phyloP scores from a whole-genome alignment of 2,888 invertebrate genomes.

The Heliconius sara region DNA sequence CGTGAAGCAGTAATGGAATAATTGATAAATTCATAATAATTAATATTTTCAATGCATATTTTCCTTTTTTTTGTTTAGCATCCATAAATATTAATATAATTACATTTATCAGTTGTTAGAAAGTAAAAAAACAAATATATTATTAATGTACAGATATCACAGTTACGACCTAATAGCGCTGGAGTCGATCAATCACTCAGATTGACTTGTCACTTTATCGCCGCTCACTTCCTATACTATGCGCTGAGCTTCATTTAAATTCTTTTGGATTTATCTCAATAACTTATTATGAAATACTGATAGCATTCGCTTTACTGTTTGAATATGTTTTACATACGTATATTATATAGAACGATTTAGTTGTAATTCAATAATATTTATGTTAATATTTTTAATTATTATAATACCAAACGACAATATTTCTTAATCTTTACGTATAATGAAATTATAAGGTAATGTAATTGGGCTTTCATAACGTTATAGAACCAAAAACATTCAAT shows the following conservation, averaged over 20 bases:
- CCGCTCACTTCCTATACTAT: slow-evolving; percentile 39
- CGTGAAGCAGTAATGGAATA: too few species aligned
- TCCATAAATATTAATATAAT: not conserved
- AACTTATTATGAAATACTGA: slow-evolving; percentile 22
- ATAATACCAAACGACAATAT: too few species aligned
- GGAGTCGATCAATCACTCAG: slow-evolving; percentile 44
- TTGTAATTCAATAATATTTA: not conserved
- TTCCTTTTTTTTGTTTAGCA: too few species aligned
- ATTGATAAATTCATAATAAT: too few species aligned
- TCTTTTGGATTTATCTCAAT: slow-evolving; percentile 16
- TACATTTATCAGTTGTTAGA: slow-evolving; percentile 24
- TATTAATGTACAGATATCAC: slow-evolving; percentile 38
- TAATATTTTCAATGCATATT: too few species aligned
- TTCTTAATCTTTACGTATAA: too few species aligned
- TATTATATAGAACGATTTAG: not conserved
- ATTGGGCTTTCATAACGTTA: too few species aligned
- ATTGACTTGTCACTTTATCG: slow-evolving; percentile 47
- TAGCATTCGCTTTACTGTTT: not conserved
- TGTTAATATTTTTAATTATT: not conserved
- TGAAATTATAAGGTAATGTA: too few species aligned
- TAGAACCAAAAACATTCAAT: too few species aligned
- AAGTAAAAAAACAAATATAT: slow-evolving; percentile 26
- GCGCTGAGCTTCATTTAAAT: slow-evolving; percentile 34
- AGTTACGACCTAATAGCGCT: slow-evolving; percentile 39
- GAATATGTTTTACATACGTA: not conserved